A percentile compares a stretch with the other conserved stretches of the same genome.
Conservation (phyloP, 2,888 invertebrate genomes). For the Eudasyphora cyanicolor region DNA sequence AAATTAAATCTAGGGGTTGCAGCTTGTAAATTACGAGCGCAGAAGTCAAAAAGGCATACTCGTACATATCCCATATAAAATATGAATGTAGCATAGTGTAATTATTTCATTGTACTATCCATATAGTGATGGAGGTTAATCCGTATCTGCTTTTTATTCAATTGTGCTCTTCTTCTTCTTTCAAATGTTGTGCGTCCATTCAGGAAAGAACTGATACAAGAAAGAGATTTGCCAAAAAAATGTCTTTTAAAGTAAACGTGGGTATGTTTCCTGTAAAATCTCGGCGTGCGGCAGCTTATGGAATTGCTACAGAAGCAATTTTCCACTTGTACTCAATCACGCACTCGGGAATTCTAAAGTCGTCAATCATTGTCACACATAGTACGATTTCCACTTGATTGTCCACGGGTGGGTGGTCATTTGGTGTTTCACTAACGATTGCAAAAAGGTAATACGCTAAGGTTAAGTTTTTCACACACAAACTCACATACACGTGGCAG, state of each 20-base stretch:
- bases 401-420: not conserved
- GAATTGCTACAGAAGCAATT: conserved; percentile 49
- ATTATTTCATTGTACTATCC: no score
- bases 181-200: no score
- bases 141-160: no score
- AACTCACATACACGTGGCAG: not conserved
- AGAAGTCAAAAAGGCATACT: no score
- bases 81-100: no score
- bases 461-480: conserved; percentile 25
- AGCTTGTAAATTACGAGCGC: no score
- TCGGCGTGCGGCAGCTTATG: not conserved
- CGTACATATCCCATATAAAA: no score
- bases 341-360: conserved; percentile 49
- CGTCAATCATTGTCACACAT: conserved; percentile 62
- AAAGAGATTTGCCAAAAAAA: not conserved
- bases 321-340: conserved; percentile 55
- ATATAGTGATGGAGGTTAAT: no score
- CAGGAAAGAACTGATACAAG: no score
- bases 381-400: not conserved
- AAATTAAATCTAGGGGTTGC: no score
- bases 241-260: conserved; percentile 38
- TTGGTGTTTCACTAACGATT: conserved; percentile 1
- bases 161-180: no score
- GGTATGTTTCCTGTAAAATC: conserved; percentile 2
- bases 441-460: conserved; percentile 8